Evolutionary conservation across 2,113 vertebrate species (phyloP), one percentile per base, ranked within the genome.

Genomic region (Notothenia rossii): DNA sequence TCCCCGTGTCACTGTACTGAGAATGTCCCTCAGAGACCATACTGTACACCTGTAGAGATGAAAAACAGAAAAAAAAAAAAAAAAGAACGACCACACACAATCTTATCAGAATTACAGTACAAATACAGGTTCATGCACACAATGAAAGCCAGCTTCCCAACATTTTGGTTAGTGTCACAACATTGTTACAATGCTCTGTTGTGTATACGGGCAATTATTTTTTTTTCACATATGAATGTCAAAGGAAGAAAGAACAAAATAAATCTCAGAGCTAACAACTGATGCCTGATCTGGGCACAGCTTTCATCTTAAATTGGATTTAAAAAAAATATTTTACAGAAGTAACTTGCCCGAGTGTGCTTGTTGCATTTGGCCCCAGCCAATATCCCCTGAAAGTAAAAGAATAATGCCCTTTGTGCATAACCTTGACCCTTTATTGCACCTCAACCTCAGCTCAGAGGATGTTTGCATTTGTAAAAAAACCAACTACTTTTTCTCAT

Each of bases 101-200:
- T 88, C 78, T 89, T 82, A 88, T 90, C 68, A 88, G 82, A 91
- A 92, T 87, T 90, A 95, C 94, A 91, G 91, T 89, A 95, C 93
- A 93, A 92, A 94, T 89, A 94, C 93, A 93, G 86, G 79, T 91
- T 94, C 94, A 95, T 95, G 94, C 93, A 95, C 93, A 95, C 91
- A 90, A 93, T 92, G 91, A 94, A 95, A 94, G 91, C 93, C 91
- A 95, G 92, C 93, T 93, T 94, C 93, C 93, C 92, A 86, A 89
- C 84, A 91, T 90, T 92, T 94, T 88, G 90, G 91, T 93, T 91
- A 92, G 89, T 90, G 86, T 90, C 91, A 92, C 90, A 91, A 91
- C 84, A 82, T 90, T 88, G 85, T 89, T 91, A 91, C 89, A 84
- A 90, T 88, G 91, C 86, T 93, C 88, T 89, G 85, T 92, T 93